Base-by-base conservation (phyloP, 2,888 invertebrate species). In the Nipponacmea schrenckii region DNA sequence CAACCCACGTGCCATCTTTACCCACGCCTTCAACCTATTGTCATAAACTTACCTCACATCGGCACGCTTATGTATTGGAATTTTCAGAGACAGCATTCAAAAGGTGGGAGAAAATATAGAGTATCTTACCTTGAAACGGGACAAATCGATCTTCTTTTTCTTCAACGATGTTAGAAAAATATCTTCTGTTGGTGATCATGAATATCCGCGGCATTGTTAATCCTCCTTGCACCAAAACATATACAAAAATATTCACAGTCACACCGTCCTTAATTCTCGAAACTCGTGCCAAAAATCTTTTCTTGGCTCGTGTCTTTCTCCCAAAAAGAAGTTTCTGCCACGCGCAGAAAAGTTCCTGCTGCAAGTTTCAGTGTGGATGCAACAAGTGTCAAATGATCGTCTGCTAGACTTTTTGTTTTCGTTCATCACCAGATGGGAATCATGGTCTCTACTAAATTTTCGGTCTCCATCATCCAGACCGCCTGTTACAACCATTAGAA, bases 131-230 rank as follows among this genome's bases (percentile, higher is more conserved):
- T 68, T 68, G 68, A 39, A 56, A 68, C 31, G 62, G 56, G 68
- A 24, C 48, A 39, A 10, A 31, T 69, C 64, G 64, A 45, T 39
- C 45, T 48, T 64, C 69, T 45, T 62, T 64, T 46, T 64, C 64
- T 46, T 62, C 64, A 24, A 46, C 64, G 31, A 64, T 64, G 31
- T 63, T 31, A 44, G 71, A 67, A 56, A 72, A 68, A 69, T 92
- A 92, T 70, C 92, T 89, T 56, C 91, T 91, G 86, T 92, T 92
- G 24, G 92, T 92, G 83, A 92, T 91, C 68, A 92, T 90, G 84
- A 93, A 92, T 75, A 92, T 92, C 83, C 92, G 90, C 80, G 92
- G 92, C 92, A 93, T 93, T 62, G 44, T 77, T 26, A 24, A 64
- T 46, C 66, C 39, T 24, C 39, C 66, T 56, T 56, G 56, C 56